Base-by-base conservation (phyloP, 2,797 vertebrate genomes). In the Catamblyrhynchus diadema region DNA sequence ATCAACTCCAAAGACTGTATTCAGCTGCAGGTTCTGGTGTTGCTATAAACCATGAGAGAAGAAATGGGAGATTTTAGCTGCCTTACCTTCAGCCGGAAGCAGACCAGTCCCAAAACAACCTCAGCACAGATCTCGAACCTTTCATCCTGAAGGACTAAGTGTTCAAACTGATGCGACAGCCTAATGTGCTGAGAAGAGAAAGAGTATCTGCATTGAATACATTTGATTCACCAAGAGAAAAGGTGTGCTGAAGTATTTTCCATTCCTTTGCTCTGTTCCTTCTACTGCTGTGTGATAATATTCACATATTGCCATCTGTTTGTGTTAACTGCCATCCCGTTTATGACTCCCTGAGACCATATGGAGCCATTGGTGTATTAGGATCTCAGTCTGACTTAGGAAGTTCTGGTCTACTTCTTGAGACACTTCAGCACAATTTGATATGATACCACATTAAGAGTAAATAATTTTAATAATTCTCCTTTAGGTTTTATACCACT, bases 31-130 rank as follows among this genome's bases (percentile, higher is more conserved):
- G 23, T 83, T 77, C 72, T 21, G 33, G 24, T 50, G 45, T 28
- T 71, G 69, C 61, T 80, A 4, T 66, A 86, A 71, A 57, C 33
- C 20, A 44, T 2, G 14, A 42, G n/a, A 86, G n/a, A 50, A 35
- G 35, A 79, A 71, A 32, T 0, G 61, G 39, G n/a, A 81, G 60
- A 45, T 14, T 35, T 65, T 7, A 60, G 62, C 20, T 80, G 62
- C 45, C 91, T 93, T 98, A 99, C 99, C 99, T 99, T 99, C 41
- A 99, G 97, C 91, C 99, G 98, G 95, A 99, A 99, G 94, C 99
- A 99, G 85, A 99, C 99, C 32, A 99, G 98, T 60, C 99, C 99
- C 97, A 99, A 62, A 57, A 98, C 89, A 74, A 99, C 99, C 37
- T 99, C 98, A 2, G 98, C 98, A 71, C 98, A 98, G 96, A 99